Evolutionary conservation across 2,113 vertebrate genomes (phyloP).

Genomic region (Rostratula benghalensis): DNA sequence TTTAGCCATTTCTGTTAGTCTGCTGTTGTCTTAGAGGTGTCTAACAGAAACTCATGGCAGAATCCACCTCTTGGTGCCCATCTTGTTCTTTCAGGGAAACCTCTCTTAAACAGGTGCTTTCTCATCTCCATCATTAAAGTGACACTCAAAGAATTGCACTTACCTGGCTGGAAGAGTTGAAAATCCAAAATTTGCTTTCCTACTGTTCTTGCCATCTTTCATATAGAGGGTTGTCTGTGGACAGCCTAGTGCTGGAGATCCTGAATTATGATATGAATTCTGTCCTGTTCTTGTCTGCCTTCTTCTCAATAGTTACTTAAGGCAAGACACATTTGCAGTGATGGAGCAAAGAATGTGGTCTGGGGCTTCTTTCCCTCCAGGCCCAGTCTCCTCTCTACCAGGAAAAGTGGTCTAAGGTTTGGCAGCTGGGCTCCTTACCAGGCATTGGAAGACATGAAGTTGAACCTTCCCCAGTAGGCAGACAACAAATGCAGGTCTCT

Average conservation of each 20-base stretch:
- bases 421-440: background rate
- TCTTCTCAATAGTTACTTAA: background rate
- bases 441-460: background rate
- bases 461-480: background rate
- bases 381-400: background rate
- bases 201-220: background rate
- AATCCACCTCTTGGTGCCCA: background rate
- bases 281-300: background rate
- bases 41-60: background rate
- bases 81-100: background rate
- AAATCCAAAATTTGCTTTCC: background rate
- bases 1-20: background rate
- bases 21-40: background rate
- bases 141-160: background rate
- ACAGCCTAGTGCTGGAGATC: background rate
- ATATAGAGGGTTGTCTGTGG: background rate
- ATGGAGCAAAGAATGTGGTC: background rate
- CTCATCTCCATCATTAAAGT: background rate
- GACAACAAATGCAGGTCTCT: background rate
- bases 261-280: background rate
- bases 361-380: background rate
- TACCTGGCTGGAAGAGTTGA: background rate
- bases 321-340: background rate
- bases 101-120: background rate
- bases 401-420: background rate